These are phyloP conservation scores for Geodia barretti DNA, from an alignment of 37 sponge, comb jelly and placozoan genomes.

Conservation along the genomic window DNA sequence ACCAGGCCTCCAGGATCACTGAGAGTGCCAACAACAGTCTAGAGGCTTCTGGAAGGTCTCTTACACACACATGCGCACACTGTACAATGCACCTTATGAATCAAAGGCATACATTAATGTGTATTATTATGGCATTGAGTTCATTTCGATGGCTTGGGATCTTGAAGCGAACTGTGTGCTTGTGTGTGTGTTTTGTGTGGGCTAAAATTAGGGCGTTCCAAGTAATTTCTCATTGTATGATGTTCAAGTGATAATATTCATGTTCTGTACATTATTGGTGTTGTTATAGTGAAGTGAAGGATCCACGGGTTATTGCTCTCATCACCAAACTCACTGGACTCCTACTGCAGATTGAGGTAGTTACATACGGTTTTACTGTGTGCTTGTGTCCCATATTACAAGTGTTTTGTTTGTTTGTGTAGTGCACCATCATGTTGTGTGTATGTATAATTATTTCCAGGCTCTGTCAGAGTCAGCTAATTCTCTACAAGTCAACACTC, in stretches of 20 bases:
- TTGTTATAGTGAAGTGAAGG: slow-evolving; percentile 59
- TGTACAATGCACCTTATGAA: too few relatives aligned
- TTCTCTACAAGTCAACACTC: slow-evolving; percentile 47
- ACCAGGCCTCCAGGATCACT: slow-evolving; percentile 58
- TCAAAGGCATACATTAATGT: too few relatives aligned
- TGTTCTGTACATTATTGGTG: too few relatives aligned
- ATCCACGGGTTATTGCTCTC: slow-evolving; percentile 24
- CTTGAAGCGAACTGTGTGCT: too few relatives aligned
- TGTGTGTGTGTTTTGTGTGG: too few relatives aligned
- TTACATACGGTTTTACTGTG: neutral
- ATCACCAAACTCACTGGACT: slow-evolving; percentile 58
- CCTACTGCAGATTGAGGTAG: slow-evolving; percentile 80
- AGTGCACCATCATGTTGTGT: slow-evolving; percentile 1
- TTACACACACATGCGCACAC: too few relatives aligned
- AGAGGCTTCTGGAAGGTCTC: slow-evolving; percentile 59
- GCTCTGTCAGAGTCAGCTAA: slow-evolving; percentile 38
- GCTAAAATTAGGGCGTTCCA: too few relatives aligned
- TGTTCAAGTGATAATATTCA: neutral
- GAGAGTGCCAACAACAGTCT: slow-evolving; percentile 30
- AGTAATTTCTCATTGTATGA: neutral
- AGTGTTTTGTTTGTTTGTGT: neutral
- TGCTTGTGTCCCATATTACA: neutral
- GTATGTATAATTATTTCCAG: slow-evolving; percentile 8
- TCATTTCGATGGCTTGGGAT: too few relatives aligned
- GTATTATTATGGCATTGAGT: too few relatives aligned